Base-by-base conservation (phyloP, 2,113 vertebrate species). In the Calidris pugnax region DNA sequence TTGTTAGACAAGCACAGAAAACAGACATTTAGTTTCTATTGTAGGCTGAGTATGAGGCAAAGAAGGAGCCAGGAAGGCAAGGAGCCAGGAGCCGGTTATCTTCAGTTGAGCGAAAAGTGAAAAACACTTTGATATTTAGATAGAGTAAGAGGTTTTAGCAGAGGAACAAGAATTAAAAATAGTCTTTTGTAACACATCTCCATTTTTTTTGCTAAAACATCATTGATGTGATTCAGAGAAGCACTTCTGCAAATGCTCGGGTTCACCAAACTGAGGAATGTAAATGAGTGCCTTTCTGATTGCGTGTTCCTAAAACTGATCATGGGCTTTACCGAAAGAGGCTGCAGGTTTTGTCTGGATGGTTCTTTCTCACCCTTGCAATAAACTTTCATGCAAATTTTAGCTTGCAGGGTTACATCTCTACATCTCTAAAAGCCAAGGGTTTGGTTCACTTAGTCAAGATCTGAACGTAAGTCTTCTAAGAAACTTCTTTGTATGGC, bases 381-480 rank as follows among this genome's bases (percentile, higher is more conserved):
- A 50, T 33, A 87, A 89, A 33, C 12, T 39, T 63, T 47, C 39
- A 92, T 95, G 95, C 77, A 96, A 92, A 95, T 95, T 95, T 93
- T 80, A 55, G 19, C 39, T 68, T 50, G 12, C 24, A 33, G 19
- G 10, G 4, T 75, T 90, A 32, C 24, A 59, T 55, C 24, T 91
- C 41, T 63, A 10, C 43, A 50, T 50, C 55, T 93, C 64, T 62
- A 59, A 83, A 75, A 89, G 21, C 2, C 35, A 39, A 48, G 35
- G 20, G 4, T 55, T 85, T 80, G 32, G 10, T 85, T 96, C 19
- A 18, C 35, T 60, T 27, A 60, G 35, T 63, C 14, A 51, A 81
- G 45, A 94, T 33, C 17, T 84, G 60, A 88, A 84, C 19, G 2
- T 24, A 63, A 67, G 39, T 78, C 60, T 94, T 96, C 76, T 92